Evolutionary conservation across 1,140 invertebrate species (phyloP).

Genomic region (Grapholita molesta): DNA sequence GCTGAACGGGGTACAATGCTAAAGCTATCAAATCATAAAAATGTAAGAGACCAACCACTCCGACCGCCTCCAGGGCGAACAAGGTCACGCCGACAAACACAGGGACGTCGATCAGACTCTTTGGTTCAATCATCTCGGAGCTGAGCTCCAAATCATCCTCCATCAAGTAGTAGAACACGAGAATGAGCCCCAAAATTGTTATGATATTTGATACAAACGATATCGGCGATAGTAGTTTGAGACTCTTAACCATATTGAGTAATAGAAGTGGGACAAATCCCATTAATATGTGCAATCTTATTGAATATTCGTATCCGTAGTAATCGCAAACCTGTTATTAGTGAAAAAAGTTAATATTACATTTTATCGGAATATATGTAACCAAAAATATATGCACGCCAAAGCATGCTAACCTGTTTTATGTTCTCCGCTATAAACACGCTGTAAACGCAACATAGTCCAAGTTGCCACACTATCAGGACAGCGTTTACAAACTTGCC

Average conservation of each 20-base stretch:
- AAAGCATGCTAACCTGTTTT: constrained; percentile 80
- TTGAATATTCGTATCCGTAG: constrained; percentile 34
- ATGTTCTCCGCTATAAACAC: constrained; percentile 89
- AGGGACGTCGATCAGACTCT: constrained; percentile 71
- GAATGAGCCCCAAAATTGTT: constrained; percentile 81
- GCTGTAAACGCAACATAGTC: constrained; percentile 92
- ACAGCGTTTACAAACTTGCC: constrained; percentile 81
- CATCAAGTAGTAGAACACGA: constrained; percentile 86
- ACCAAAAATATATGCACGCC: not conserved
- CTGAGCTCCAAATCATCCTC: constrained; percentile 76
- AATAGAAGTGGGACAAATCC: constrained; percentile 84
- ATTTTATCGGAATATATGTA: not conserved
- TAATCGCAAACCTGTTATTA: constrained; percentile 46
- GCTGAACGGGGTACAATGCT: too few relatives aligned
- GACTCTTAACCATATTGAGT: constrained; percentile 84
- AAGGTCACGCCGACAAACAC: constrained; percentile 88
- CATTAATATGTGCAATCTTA: constrained; percentile 82
- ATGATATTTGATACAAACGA: constrained; percentile 86
- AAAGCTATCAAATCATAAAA: constrained; percentile 45
- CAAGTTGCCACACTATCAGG: constrained; percentile 89
- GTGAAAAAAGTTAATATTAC: not conserved
- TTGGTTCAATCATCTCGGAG: constrained; percentile 61
- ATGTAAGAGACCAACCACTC: constrained; percentile 79
- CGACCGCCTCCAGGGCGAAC: constrained; percentile 91
- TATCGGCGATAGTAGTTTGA: constrained; percentile 86